Evolutionary conservation across 2,888 invertebrate species (phyloP).

Genomic region (Pristionchus mayeri): DNA sequence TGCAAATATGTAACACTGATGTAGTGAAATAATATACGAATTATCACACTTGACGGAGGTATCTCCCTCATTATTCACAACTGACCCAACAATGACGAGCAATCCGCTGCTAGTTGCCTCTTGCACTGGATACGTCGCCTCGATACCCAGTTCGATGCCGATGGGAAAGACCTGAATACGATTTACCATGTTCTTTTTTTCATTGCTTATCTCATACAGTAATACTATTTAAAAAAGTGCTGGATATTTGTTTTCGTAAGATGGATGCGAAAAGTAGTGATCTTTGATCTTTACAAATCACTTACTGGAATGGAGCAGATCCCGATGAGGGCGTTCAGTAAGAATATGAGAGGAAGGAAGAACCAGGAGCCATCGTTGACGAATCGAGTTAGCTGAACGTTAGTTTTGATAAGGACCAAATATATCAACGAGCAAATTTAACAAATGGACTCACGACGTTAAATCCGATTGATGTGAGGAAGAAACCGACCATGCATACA

Average conservation of each 20-base stretch:
- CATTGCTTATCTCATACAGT: no score
- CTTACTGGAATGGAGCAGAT: conserved; percentile 61
- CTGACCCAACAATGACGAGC: conserved; percentile 68
- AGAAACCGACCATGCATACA: conserved; percentile 56
- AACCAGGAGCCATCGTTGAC: background rate
- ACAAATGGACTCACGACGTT: conserved; percentile 55
- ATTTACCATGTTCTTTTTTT: no score
- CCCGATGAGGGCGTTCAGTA: conserved; percentile 53
- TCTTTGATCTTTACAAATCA: conserved; percentile 47
- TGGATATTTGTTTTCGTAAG: no score
- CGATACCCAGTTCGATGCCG: conserved; percentile 70
- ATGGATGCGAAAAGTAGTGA: background rate
- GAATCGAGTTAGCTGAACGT: conserved; percentile 29
- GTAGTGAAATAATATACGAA: no score
- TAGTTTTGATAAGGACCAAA: background rate
- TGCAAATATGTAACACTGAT: no score
- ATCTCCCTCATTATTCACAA: background rate
- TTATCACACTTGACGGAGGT: no score
- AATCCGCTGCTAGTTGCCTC: conserved; percentile 73
- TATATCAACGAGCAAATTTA: no score
- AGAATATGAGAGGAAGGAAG: conserved; percentile 44
- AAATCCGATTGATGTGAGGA: conserved; percentile 58
- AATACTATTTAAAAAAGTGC: no score
- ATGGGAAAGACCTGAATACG: conserved; percentile 66
- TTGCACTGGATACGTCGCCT: conserved; percentile 72